A percentile compares a stretch with the other conserved stretches of the same genome.
Conservation (phyloP, 2,113 vertebrate genomes). For the Lasiurus borealis region DNA sequence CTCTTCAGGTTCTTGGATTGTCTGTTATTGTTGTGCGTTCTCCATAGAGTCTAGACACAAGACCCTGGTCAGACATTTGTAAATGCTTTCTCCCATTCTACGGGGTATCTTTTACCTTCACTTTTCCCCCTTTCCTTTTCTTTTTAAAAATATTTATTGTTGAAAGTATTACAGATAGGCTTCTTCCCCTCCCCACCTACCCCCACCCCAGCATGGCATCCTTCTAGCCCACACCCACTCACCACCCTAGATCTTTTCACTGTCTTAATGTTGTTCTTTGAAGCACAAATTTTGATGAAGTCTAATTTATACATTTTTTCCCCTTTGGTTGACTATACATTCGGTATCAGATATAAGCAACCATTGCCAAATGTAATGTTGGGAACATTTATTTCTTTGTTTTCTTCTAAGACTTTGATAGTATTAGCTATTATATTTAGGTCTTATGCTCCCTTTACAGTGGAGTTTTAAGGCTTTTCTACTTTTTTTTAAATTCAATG, state of each 20-base stretch:
- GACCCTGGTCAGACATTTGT: neutral
- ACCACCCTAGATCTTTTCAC: neutral
- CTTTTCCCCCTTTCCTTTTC: too few species aligned
- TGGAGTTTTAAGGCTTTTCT: neutral
- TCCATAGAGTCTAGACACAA: neutral
- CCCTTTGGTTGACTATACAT: neutral
- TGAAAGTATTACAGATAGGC: too few species aligned
- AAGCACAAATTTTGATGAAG: neutral
- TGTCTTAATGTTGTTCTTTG: neutral
- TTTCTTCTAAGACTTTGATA: neutral
- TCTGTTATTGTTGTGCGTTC: neutral
- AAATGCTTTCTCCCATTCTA: neutral
- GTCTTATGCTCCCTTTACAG: neutral
- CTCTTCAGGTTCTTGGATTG: neutral
- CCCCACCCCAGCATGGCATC: too few species aligned
- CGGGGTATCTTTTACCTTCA: neutral
- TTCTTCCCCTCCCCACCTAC: too few species aligned
- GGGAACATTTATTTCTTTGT: neutral
- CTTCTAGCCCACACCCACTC: too few species aligned
- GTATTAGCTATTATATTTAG: neutral
- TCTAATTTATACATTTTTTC: neutral
- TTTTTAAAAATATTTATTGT: too few species aligned
- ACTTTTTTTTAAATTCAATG: slow-evolving; percentile 5
- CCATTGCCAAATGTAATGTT: neutral
- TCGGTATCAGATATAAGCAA: neutral